Base-by-base conservation (phyloP, 37 sponge, comb jelly and placozoan species). In the Halisarca cf. caerulea region DNA sequence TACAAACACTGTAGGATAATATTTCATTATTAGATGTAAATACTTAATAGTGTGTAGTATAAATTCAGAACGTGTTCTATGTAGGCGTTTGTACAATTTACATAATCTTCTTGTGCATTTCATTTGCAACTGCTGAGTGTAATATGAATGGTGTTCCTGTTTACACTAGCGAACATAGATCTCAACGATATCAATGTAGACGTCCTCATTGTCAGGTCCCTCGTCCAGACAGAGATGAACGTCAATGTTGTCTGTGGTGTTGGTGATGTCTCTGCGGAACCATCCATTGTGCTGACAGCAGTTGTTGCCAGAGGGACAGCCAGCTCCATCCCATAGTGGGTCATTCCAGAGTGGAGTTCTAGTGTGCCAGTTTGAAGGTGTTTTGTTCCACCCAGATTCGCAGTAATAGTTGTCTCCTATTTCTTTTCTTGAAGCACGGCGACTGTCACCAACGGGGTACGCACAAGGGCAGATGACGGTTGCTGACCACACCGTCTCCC, bases 271-370 rank as follows among this genome's bases (percentile, higher is more conserved):
- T 62, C 64, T 62, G 15, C 15, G 64, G 64, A 62, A 62, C 64
- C 64, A 62, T 62, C 64, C 64, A 28, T 62, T 30, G 64, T 62
- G 25, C 25, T 62, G 30, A 62, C 64, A 62, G 30, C 64, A 62
- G 25, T 28, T 62, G 64, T 62, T 62, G 15, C 64, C 64, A 62
- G 64, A 7, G 7, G 64, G 64, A 28, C 64, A 62, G 25, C 64
- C 64, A 7, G 25, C 64, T 20, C 64, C 64, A 62, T 62, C 64
- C 64, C 64, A 62, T n/a, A 62, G 6, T 62, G 64, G 64, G 15
- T 62, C 64, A 62, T 62, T 62, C 64, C 64, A 62, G 64, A 62
- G 15, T 62, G 64, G 25, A 30, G 9, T 15, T 20, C 6, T 15
- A 30, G 25, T n/a, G 9, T 23, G 9, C 6, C 7, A n/a, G 25